phyloP scores from a whole-genome alignment of 2,888 invertebrate genomes.

The Eilema caniola region DNA sequence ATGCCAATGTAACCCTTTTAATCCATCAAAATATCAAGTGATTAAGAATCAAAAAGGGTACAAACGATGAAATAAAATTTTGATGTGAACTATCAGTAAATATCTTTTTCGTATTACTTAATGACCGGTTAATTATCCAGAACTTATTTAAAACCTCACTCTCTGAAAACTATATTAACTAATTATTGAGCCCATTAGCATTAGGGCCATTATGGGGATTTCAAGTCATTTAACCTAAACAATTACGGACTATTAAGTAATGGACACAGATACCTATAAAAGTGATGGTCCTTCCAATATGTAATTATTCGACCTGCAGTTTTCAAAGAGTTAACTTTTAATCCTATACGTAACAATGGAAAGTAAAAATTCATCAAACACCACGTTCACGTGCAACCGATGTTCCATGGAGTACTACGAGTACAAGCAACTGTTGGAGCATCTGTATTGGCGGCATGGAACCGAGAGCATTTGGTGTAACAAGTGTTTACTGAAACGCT shows the following conservation, averaged over 20 bases:
- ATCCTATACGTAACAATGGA: conserved; percentile 40
- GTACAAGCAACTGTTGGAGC: conserved; percentile 69
- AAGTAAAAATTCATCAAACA: conserved; percentile 49
- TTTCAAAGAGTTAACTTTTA: not conserved
- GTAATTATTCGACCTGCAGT: not conserved
- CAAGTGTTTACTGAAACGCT: conserved; percentile 63
- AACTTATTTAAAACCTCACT: too few species aligned
- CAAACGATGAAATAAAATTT: too few species aligned
- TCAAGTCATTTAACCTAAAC: not conserved
- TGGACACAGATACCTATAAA: not conserved
- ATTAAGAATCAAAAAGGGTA: too few species aligned
- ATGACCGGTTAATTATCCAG: too few species aligned
- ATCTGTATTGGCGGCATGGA: conserved; percentile 76
- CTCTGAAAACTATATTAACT: too few species aligned
- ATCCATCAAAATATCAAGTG: too few species aligned
- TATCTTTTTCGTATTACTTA: too few species aligned
- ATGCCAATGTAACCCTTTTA: too few species aligned
- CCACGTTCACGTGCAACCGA: conserved; percentile 61
- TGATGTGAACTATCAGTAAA: too few species aligned
- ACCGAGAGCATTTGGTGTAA: conserved; percentile 69
- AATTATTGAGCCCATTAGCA: not conserved
- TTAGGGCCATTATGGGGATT: not conserved
- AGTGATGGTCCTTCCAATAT: not conserved
- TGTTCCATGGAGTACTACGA: conserved; percentile 66
- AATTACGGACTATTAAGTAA: not conserved